phyloP scores from a whole-genome alignment of 2,113 vertebrate species.

The Tragelaphus scriptus region DNA sequence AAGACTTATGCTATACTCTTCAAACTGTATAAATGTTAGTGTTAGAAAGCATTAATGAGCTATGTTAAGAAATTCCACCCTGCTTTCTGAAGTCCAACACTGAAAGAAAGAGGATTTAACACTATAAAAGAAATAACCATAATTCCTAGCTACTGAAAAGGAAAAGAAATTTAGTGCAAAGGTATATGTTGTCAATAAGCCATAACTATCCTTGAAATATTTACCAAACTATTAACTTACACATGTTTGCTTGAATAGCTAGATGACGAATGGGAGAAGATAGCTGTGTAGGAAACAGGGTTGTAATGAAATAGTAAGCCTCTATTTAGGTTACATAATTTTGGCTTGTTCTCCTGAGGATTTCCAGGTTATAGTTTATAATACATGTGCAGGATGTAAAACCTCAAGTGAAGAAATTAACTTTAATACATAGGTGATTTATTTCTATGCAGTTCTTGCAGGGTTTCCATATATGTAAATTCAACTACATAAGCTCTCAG shows the following conservation, averaged over 20 bases:
- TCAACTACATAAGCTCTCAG: neutral
- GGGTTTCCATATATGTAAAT: neutral
- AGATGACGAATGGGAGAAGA: neutral
- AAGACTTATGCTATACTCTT: neutral
- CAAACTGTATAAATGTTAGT: neutral
- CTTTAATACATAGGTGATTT: neutral
- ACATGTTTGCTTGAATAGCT: neutral
- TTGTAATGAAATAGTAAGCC: neutral
- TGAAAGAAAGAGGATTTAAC: neutral
- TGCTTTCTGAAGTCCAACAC: neutral
- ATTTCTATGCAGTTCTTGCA: neutral
- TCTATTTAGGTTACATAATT: neutral
- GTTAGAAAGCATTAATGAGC: neutral
- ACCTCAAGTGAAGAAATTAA: neutral
- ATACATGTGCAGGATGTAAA: neutral
- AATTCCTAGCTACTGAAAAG: neutral
- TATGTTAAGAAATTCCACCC: neutral
- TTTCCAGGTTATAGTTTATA: neutral
- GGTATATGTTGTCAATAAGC: neutral
- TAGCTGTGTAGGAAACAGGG: no score
- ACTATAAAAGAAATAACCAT: neutral
- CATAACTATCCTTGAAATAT: neutral
- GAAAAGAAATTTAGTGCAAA: neutral
- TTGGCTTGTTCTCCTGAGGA: neutral
- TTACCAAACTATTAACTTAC: no score